These are phyloP conservation scores for Gymnosoma rotundatum DNA, from an alignment of 2,888 invertebrate species.

Conservation along the genomic window DNA sequence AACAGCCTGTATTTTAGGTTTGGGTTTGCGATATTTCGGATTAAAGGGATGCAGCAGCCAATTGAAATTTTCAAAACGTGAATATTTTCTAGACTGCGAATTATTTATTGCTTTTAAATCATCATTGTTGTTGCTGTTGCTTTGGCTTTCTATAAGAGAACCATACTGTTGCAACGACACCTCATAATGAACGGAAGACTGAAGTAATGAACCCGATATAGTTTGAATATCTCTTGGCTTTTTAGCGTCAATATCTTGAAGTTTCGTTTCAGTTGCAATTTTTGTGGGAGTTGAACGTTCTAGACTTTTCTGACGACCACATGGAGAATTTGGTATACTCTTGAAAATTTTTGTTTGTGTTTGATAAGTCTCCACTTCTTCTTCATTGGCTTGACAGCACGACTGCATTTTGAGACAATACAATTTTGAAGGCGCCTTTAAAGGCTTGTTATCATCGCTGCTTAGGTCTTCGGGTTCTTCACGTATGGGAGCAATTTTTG, in stretches of 20 bases:
- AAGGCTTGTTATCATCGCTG: not conserved
- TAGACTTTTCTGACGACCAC: not conserved
- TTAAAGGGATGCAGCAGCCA: slow-evolving; percentile 77
- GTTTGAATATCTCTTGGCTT: slow-evolving; percentile 23
- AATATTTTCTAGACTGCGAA: slow-evolving; percentile 34
- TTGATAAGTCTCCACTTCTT: slow-evolving; percentile 73
- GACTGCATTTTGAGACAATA: slow-evolving; percentile 57
- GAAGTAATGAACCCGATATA: slow-evolving; percentile 33
- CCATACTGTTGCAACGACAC: slow-evolving; percentile 69
- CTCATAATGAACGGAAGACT: slow-evolving; percentile 62
- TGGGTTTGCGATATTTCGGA: slow-evolving; percentile 39
- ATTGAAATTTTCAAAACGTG: slow-evolving; percentile 70
- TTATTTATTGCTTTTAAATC: slow-evolving; percentile 2
- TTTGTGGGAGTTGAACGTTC: not conserved
- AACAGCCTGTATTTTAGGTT: slow-evolving; percentile 75
- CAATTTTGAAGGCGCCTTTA: slow-evolving; percentile 62
- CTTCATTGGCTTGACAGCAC: slow-evolving; percentile 61
- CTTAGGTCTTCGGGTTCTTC: slow-evolving; percentile 53
- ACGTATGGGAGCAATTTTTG: slow-evolving; percentile 62
- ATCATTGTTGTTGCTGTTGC: slow-evolving; percentile 16
- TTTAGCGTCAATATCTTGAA: no score
- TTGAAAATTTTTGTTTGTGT: slow-evolving; percentile 70
- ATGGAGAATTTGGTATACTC: not conserved
- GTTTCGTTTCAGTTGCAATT: not conserved
- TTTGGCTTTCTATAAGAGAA: slow-evolving; percentile 60